A percentile compares a stretch with the other conserved stretches of the same genome.
phyloP scores from a whole-genome alignment of 92 coral and sea anemone genomes.

The Porites lobata region DNA sequence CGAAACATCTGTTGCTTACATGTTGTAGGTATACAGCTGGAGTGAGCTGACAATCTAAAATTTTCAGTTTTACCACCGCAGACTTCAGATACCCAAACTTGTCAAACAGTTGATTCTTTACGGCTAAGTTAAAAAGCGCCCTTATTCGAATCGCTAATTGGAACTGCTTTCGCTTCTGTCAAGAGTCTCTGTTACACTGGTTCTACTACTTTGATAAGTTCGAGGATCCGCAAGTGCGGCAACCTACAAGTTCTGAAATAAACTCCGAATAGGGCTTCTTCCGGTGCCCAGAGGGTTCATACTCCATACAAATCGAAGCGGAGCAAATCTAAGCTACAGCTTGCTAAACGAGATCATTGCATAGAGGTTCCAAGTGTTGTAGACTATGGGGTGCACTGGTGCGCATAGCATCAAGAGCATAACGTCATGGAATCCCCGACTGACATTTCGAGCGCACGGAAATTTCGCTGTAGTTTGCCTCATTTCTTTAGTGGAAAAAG shows the following conservation, averaged over 20 bases:
- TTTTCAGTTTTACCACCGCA: too few relatives aligned
- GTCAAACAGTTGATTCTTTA: too few relatives aligned
- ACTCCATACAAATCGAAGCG: constrained; percentile 24
- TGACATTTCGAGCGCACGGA: too few relatives aligned
- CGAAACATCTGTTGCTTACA: too few relatives aligned
- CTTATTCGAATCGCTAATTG: too few relatives aligned
- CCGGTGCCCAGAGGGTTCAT: constrained; percentile 24
- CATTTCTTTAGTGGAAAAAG: too few relatives aligned
- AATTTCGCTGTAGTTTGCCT: too few relatives aligned
- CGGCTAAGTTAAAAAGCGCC: too few relatives aligned
- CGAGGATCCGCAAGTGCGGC: constrained; percentile 29
- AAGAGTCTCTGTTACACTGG: constrained; percentile 9
- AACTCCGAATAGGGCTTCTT: constrained; percentile 35
- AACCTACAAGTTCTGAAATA: constrained; percentile 21
- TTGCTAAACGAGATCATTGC: constrained; percentile 25
- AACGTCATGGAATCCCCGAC: too few relatives aligned
- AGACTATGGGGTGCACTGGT: constrained; percentile 46
- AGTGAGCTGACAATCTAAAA: too few relatives aligned
- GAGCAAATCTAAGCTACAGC: constrained; percentile 26
- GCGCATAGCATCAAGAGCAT: constrained; percentile 1
- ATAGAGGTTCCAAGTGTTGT: constrained; percentile 36
- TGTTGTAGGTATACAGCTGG: too few relatives aligned
- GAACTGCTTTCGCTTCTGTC: background rate
- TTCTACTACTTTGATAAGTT: constrained; percentile 3
- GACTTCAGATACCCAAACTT: too few relatives aligned